These are phyloP conservation scores for Campylomormyrus tamandua DNA, from an alignment of 2,113 vertebrate species.

Conservation along the genomic window DNA sequence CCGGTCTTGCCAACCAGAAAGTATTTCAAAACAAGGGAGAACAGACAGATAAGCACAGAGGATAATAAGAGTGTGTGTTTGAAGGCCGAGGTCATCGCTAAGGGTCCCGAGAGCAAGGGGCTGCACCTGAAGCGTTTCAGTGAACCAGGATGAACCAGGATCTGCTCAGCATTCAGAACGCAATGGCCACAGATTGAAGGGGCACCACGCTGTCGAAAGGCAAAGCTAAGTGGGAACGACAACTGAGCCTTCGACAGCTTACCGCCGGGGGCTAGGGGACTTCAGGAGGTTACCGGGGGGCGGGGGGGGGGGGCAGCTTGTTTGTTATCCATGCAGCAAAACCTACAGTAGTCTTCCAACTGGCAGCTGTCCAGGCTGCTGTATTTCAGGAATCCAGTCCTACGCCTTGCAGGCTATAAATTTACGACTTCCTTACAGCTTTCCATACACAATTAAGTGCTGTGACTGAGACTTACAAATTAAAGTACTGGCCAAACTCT, in stretches of 20 bases:
- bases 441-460: constrained; percentile 28
- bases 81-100: background rate
- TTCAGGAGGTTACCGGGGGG: background rate
- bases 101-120: background rate
- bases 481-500: constrained; percentile 6
- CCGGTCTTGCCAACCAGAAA: background rate
- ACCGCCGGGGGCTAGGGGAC: background rate
- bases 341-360: constrained; percentile 13
- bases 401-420: constrained; percentile 18
- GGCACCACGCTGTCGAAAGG: background rate
- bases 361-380: constrained; percentile 28
- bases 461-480: constrained; percentile 27
- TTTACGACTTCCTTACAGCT: constrained; percentile 30
- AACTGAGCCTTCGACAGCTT: background rate
- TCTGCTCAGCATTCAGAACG: background rate
- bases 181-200: background rate
- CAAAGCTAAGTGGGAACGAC: background rate
- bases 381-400: background rate
- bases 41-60: background rate
- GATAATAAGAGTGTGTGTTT: background rate
- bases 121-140: background rate
- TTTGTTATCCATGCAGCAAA: background rate
- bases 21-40: background rate
- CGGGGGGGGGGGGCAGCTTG: background rate
- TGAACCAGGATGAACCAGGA: background rate